Evolutionary conservation across 2,113 vertebrate genomes (phyloP).

Genomic region (Carollia perspicillata): DNA sequence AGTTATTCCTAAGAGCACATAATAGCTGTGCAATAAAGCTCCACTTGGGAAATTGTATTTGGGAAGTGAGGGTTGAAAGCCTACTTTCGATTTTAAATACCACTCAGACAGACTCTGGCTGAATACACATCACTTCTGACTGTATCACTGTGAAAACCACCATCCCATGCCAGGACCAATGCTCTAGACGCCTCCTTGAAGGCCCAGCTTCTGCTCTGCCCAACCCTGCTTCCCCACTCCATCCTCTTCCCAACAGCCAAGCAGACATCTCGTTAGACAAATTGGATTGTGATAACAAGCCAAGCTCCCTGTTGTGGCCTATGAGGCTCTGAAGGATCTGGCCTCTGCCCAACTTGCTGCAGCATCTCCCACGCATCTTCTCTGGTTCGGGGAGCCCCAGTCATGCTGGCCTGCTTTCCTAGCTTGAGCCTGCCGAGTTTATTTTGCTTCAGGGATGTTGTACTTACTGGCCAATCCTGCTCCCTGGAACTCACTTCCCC

Average conservation of each 20-base stretch:
- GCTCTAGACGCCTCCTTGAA: fast-evolving
- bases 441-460: not conserved
- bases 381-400: not conserved
- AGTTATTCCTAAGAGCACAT: not conserved
- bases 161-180: not conserved
- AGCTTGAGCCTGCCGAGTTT: fast-evolving
- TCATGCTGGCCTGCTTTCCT: not conserved
- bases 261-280: fast-evolving
- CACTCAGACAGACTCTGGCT: not conserved
- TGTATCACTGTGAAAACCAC: not conserved
- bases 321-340: fast-evolving
- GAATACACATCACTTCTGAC: not conserved
- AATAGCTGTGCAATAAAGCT: not conserved
- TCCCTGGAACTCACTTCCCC: not conserved
- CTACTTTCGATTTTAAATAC: not conserved
- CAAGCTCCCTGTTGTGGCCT: fast-evolving
- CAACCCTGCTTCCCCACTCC: not conserved
- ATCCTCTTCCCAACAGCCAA: not conserved
- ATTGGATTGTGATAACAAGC: fast-evolving
- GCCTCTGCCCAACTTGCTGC: no score
- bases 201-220: not conserved
- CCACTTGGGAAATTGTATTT: not conserved
- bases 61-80: not conserved
- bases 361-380: not conserved
- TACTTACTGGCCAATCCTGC: not conserved